Conservation (phyloP, 2,113 vertebrate genomes). For the Phylloscopus whistleri region DNA sequence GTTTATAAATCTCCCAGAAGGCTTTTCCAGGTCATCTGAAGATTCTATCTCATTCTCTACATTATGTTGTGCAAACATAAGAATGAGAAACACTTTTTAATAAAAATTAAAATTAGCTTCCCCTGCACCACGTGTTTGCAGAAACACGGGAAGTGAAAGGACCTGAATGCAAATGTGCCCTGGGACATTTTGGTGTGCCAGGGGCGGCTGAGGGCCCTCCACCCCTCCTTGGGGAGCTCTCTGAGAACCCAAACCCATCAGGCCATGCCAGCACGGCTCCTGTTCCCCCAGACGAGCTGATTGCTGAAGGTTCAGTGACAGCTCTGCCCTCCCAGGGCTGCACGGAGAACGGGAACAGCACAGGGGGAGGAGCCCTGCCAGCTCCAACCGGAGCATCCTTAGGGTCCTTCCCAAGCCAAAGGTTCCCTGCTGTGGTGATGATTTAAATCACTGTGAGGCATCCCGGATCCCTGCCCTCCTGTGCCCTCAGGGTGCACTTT, state of each 20-base stretch:
- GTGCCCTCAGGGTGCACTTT: fast-evolving
- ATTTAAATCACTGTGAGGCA: fast-evolving
- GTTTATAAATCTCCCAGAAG: slow-evolving; percentile 35
- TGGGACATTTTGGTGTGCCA: neutral
- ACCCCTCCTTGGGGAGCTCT: neutral
- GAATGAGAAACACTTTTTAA: slow-evolving; percentile 15
- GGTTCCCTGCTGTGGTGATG: fast-evolving
- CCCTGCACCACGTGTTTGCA: neutral
- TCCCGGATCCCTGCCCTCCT: fast-evolving
- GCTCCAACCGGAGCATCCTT: neutral
- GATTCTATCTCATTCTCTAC: neutral
- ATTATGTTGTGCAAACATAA: neutral
- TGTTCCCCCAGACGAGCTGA: neutral
- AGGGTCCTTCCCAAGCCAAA: neutral
- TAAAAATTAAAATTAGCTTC: slow-evolving; percentile 15
- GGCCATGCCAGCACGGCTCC: fast-evolving
- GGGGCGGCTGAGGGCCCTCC: fast-evolving
- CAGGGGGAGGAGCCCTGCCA: neutral
- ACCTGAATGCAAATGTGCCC: neutral
- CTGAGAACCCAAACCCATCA: fast-evolving
- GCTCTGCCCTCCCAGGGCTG: neutral
- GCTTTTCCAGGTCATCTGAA: slow-evolving; percentile 21
- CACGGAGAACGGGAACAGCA: neutral
- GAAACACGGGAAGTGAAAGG: neutral
- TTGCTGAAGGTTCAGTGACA: neutral